A percentile compares a stretch with the other conserved stretches of the same genome.
phyloP scores from a whole-genome alignment of 2,113 vertebrate species.

The Turdus rufiventris region DNA sequence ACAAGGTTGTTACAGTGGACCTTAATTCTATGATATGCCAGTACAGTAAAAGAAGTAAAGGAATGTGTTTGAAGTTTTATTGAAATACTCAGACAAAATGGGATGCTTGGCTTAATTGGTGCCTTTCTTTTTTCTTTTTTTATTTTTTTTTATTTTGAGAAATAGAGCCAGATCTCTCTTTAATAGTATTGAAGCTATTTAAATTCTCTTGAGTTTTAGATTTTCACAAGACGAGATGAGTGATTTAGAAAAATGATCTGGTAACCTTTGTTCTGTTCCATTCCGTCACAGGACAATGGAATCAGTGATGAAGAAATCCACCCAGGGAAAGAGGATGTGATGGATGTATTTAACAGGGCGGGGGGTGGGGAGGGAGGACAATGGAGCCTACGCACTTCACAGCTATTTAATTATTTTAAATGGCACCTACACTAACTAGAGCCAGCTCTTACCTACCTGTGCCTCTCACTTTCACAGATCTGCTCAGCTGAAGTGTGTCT shows the following conservation, averaged over 20 bases:
- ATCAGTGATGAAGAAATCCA: conserved; percentile 4
- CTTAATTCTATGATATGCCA: background rate
- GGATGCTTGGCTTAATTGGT: background rate
- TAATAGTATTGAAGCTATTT: background rate
- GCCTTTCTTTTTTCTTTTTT: background rate
- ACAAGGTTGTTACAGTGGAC: background rate
- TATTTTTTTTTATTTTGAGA: background rate
- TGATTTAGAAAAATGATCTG: background rate
- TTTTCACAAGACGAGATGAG: background rate
- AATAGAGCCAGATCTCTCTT: background rate
- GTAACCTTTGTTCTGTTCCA: background rate
- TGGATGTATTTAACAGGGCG: background rate
- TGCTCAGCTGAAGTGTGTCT: background rate
- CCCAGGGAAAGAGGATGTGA: background rate
- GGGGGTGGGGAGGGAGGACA: background rate
- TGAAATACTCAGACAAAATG: background rate
- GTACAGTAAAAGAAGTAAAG: background rate
- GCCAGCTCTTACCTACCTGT: background rate
- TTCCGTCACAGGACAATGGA: conserved; percentile 17
- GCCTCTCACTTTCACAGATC: background rate
- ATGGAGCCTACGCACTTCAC: background rate
- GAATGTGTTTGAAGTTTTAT: background rate
- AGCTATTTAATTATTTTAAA: background rate
- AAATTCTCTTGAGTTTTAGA: background rate
- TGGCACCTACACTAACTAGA: background rate